Base-by-base conservation (phyloP, 2,797 vertebrate species). In the Percopsis omiscomaycus region DNA sequence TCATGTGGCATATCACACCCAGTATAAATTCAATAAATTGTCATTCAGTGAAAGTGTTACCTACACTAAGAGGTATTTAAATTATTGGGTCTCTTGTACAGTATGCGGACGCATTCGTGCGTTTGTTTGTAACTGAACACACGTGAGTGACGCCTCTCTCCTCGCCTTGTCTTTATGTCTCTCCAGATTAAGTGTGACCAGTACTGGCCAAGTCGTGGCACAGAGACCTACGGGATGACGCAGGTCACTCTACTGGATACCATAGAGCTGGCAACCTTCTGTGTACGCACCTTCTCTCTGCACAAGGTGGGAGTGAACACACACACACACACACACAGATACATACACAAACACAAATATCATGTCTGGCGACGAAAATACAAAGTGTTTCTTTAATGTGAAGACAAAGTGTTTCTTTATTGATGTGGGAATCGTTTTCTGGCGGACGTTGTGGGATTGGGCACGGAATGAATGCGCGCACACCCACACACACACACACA, bases 171-270 rank as follows among this genome's bases (percentile, higher is more conserved):
- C 3, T 71, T 49, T 42, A 6, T 52, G 48, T 29, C 59, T 59
- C 27, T 42, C 5, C 87, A 98, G 97, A 92, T 99, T 15, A 99
- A 99, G 48, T 98, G 97, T 82, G 97, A 99, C 85, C 97, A 98
- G 87, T 99, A 99, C 81, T 98, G 97, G 97, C 97, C 97, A 0
- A 94, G 93, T 73, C 92, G 97, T 6, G 96, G 95, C 32, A 95
- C 96, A 0, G 97, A 99, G 82, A 99, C 96, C 0, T 98, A 98
- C 0, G 97, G 96, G 0, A 97, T 98, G 95, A 96, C 96, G 73
- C 97, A 98, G 28, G 96, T 99, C 63, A 98, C 96, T 0, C 81
- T 99, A 55, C 82, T 99, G 42, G 97, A 99, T 80, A 98, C 97
- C 51, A 96, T 98, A 1, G 97, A 99, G 15, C 65, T 99, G 85